These are phyloP conservation scores for Daphoenositta chrysoptera DNA, from an alignment of 2,113 vertebrate species.

Conservation along the genomic window DNA sequence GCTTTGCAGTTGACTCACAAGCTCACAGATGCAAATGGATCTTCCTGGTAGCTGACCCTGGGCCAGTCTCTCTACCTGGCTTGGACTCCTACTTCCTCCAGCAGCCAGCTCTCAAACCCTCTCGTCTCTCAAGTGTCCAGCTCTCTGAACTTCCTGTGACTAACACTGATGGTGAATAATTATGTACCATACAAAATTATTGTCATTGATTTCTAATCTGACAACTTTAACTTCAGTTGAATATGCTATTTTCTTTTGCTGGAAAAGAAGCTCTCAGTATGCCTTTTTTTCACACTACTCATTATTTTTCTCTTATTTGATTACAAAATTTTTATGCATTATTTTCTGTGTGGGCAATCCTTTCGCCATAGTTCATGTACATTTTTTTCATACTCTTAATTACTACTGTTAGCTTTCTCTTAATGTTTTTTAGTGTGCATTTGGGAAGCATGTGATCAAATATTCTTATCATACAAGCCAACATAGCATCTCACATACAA, in stretches of 20 bases:
- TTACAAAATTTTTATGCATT: neutral
- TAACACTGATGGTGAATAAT: neutral
- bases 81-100: neutral
- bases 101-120: neutral
- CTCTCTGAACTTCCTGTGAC: neutral
- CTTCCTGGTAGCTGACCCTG: neutral
- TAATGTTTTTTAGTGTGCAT: neutral
- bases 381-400: neutral
- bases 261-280: neutral
- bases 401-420: neutral
- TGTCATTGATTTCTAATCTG: neutral
- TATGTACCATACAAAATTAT: neutral
- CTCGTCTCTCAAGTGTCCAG: neutral
- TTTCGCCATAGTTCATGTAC: neutral
- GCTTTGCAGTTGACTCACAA: neutral
- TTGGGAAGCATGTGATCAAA: neutral
- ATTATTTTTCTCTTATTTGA: neutral
- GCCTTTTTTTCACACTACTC: neutral
- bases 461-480: neutral
- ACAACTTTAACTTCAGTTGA: neutral
- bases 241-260: neutral
- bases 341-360: neutral
- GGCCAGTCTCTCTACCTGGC: neutral
- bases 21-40: neutral
- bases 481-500: neutral